Evolutionary conservation across 1,140 invertebrate species (phyloP), one percentile per base, ranked within the genome.

Genomic region (Spodoptera litura): DNA sequence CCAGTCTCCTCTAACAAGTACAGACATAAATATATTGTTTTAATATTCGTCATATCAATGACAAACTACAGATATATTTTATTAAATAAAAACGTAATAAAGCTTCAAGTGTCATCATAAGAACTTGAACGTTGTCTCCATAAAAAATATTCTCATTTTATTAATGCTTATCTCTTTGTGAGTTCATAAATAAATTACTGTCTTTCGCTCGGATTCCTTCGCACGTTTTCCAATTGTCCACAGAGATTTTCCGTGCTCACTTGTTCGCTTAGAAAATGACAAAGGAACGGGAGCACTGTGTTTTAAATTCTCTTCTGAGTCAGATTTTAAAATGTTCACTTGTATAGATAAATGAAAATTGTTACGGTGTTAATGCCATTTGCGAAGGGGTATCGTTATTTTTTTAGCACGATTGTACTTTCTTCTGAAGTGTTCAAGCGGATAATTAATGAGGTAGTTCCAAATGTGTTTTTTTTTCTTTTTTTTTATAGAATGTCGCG

Each of bases 151-250:
- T 58, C 73, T 12, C 56, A 70, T 75, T 76, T 76, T 75, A 76
- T 76, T 71, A 80, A 76, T 25, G 53, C 73, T 80, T 75, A 75
- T 79, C 78, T 74, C 78, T 59, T 71, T 71, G 72, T 71, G 52
- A 80, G 72, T 80, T 73, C 78, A 75, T 80, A 80, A 80, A 80
- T 75, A 80, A 80, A 80, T 80, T 80, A 75, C 72, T 70, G 61
- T 49, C 51, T 25, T 62, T 53, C 62, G 44, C 64, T 76, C 44
- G 58, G 64, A 75, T 75, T 64, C 70, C 31, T 49, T 53, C 53
- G 70, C 59, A 25, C 62, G 73, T 80, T 71, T 79, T 76, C 62
- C 72, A 77, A 77, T 77, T 77, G 52, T 20, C 27, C 62, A 75
- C 73, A 62, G 44, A 75, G 44, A 75, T 52, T 59, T 61, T 73